phyloP scores from a whole-genome alignment of 2,113 vertebrate genomes.

The Haemorhous mexicanus region DNA sequence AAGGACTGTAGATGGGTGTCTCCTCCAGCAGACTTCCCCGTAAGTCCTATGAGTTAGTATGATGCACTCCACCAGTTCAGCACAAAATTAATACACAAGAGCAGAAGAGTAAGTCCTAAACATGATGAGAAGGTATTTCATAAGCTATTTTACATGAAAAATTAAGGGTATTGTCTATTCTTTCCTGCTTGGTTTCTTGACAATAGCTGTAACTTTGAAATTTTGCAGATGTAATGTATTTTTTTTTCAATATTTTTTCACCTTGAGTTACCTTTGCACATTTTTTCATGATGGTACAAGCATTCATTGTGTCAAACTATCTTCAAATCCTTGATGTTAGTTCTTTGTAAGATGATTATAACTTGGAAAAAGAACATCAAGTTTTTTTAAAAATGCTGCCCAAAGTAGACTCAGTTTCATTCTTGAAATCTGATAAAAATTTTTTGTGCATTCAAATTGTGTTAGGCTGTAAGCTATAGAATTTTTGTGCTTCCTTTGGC shows the following conservation, averaged over 20 bases:
- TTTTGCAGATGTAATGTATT: background rate
- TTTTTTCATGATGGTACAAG: background rate
- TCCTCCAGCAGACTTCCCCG: accelerated
- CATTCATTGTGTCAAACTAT: background rate
- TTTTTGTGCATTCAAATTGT: background rate
- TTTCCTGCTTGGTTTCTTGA: background rate
- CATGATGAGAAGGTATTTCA: background rate
- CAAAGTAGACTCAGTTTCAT: background rate
- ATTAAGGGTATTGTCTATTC: background rate
- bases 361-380: background rate
- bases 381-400: background rate
- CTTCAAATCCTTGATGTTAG: background rate
- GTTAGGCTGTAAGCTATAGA: background rate
- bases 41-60: background rate
- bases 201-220: background rate
- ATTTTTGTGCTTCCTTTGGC: background rate
- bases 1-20: background rate
- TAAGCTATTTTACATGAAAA: background rate
- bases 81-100: accelerated
- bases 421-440: background rate
- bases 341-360: background rate
- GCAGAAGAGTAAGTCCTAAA: background rate
- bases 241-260: background rate
- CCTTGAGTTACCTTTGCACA: background rate
- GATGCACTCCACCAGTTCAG: background rate